A percentile compares a stretch with the other conserved stretches of the same genome.
These are phyloP conservation scores for Meiosimyza platycephala DNA, from an alignment of 2,888 invertebrate species.

Conservation along the genomic window DNA sequence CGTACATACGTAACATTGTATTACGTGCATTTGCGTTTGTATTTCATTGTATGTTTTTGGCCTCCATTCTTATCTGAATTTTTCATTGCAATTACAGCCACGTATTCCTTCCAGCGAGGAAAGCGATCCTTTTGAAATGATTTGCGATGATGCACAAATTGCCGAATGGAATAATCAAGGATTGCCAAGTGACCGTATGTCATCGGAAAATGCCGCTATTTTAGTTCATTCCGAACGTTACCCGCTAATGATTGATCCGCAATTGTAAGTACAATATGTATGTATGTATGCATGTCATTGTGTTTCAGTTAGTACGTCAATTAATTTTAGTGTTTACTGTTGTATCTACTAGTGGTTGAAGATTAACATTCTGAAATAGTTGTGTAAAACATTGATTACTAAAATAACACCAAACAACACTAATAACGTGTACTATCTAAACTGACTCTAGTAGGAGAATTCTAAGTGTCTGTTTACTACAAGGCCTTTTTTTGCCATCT, in stretches of 20 bases:
- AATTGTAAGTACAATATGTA: conserved; percentile 69
- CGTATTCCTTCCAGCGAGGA: conserved; percentile 83
- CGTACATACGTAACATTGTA: no score
- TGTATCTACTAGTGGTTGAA: no score
- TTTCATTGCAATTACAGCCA: conserved; percentile 66
- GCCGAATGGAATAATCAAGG: conserved; percentile 96
- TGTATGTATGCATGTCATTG: no score
- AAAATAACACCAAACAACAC: no score
- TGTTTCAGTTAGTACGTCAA: not conserved
- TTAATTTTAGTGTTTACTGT: no score
- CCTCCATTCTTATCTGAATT: not conserved
- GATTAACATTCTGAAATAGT: no score
- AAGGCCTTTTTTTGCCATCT: no score
- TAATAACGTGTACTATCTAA: no score
- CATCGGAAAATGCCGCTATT: conserved; percentile 93
- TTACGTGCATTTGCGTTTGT: not conserved
- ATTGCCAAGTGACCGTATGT: conserved; percentile 92
- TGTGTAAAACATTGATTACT: no score
- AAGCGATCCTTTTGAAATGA: conserved; percentile 84
- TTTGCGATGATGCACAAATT: conserved; percentile 92
- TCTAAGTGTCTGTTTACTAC: no score
- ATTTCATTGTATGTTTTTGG: not conserved
- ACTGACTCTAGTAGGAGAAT: no score
- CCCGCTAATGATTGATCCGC: conserved; percentile 96
- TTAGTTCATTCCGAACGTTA: conserved; percentile 89